A percentile compares a stretch with the other conserved stretches of the same genome.
phyloP scores from a whole-genome alignment of 2,797 vertebrate genomes.

The Cephalopachus bancanus region DNA sequence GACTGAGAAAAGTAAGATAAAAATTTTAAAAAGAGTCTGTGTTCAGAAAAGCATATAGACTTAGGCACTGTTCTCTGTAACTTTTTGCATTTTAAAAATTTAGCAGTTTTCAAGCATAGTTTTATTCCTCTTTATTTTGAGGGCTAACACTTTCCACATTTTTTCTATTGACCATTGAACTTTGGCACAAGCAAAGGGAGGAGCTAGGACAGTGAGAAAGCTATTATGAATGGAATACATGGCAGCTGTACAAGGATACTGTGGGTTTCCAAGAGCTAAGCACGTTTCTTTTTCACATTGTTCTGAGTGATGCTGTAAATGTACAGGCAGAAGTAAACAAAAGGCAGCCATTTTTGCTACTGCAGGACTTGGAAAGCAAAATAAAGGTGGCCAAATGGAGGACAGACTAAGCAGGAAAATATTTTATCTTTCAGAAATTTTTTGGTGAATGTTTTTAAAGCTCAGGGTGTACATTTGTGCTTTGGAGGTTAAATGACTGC shows the following conservation, averaged over 20 bases:
- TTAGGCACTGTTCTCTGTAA: conserved; percentile 13
- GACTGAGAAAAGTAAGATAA: too few species aligned
- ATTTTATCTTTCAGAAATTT: conserved; percentile 32
- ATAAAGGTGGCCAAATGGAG: conserved; percentile 36
- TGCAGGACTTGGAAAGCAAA: conserved; percentile 37
- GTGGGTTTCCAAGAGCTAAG: conserved; percentile 80
- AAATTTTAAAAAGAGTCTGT: background rate
- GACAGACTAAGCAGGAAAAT: background rate
- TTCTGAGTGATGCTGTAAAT: conserved; percentile 75
- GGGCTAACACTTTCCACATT: background rate
- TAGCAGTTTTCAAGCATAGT: conserved; percentile 45
- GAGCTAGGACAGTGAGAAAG: conserved; percentile 30
- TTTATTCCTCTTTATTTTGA: conserved; percentile 59
- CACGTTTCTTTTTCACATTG: conserved; percentile 71
- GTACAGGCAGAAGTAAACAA: conserved; percentile 57
- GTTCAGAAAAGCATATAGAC: conserved; percentile 32
- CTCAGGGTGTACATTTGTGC: background rate
- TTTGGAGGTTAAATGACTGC: conserved; percentile 58
- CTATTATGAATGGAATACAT: conserved; percentile 64
- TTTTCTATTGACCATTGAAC: conserved; percentile 50
- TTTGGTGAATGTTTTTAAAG: conserved; percentile 35
- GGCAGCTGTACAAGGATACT: conserved; percentile 39
- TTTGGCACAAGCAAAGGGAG: conserved; percentile 68
- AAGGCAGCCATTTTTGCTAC: conserved; percentile 74
- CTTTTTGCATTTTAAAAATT: conserved; percentile 57